Evolutionary conservation across 2,797 vertebrate genomes (phyloP).

Genomic region (Yasuhikotakia modesta): DNA sequence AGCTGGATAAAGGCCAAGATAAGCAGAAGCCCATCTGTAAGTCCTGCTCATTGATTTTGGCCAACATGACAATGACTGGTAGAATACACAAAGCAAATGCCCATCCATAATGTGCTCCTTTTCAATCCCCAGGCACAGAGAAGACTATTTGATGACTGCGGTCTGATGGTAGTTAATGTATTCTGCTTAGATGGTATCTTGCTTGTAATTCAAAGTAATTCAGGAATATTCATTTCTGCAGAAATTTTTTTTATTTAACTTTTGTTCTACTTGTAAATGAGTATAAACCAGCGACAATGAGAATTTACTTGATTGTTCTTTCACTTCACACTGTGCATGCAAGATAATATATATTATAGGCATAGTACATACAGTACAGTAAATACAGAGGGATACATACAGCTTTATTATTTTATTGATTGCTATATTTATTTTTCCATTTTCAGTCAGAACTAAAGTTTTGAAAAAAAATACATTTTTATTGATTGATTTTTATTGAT

Average conservation of each 20-base stretch:
- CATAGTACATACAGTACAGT: too few relatives aligned
- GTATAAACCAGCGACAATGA: not conserved
- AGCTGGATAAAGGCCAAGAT: conserved; percentile 42
- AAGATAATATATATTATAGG: too few relatives aligned
- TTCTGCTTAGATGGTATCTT: not conserved
- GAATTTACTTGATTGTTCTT: too few relatives aligned
- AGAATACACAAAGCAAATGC: conserved; percentile 27
- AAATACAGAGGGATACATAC: too few relatives aligned
- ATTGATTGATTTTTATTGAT: too few relatives aligned
- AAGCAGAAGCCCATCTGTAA: conserved; percentile 52
- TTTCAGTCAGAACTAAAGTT: too few relatives aligned
- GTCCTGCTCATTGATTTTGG: conserved; percentile 48
- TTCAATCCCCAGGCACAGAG: conserved; percentile 17
- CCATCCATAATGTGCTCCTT: conserved; percentile 7
- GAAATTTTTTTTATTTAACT: not conserved
- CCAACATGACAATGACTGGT: conserved; percentile 59
- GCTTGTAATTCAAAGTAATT: not conserved
- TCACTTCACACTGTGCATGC: too few relatives aligned
- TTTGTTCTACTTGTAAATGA: too few relatives aligned
- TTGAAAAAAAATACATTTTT: too few relatives aligned
- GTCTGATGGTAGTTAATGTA: too few relatives aligned
- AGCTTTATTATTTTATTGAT: too few relatives aligned
- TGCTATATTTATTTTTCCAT: too few relatives aligned
- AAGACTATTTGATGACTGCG: not conserved
- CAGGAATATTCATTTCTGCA: not conserved